These are phyloP conservation scores for Zaprionus davidi DNA, from an alignment of 1,140 invertebrate genomes.

Conservation along the genomic window DNA sequence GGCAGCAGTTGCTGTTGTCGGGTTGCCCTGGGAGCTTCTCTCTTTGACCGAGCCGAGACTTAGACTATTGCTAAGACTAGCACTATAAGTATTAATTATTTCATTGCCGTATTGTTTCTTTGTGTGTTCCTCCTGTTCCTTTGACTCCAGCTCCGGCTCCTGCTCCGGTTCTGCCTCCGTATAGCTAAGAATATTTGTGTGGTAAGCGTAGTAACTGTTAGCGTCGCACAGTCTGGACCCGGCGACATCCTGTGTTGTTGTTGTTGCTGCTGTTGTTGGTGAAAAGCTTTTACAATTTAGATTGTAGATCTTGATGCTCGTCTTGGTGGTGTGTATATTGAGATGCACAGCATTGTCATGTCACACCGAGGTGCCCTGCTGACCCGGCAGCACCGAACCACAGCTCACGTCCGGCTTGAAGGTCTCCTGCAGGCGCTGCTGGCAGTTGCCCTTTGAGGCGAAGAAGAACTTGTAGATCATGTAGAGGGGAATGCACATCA, in stretches of 20 bases:
- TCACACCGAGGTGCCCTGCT: slow-evolving; percentile 84
- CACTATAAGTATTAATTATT: slow-evolving; percentile 52
- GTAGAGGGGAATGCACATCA: slow-evolving; percentile 95
- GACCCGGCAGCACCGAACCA: slow-evolving; percentile 78
- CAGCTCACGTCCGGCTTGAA: slow-evolving; percentile 70
- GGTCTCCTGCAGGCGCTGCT: slow-evolving; percentile 60
- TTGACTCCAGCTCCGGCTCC: slow-evolving; percentile 9
- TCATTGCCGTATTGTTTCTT: slow-evolving; percentile 56
- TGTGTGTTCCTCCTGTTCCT: slow-evolving; percentile 20
- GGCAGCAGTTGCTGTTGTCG: slow-evolving; percentile 65
- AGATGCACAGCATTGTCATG: slow-evolving; percentile 78
- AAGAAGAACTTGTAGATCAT: slow-evolving; percentile 91
- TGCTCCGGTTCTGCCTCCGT: slow-evolving; percentile 28
- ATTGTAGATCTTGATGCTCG: slow-evolving; percentile 65
- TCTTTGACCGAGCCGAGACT: slow-evolving; percentile 66
- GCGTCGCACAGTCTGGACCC: slow-evolving; percentile 41
- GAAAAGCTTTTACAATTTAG: slow-evolving; percentile 74
- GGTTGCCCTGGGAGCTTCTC: slow-evolving; percentile 37
- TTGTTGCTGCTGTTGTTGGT: slow-evolving; percentile 72
- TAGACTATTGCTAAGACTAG: slow-evolving; percentile 69
- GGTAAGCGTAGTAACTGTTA: slow-evolving; percentile 72
- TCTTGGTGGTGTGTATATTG: slow-evolving; percentile 68
- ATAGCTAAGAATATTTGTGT: slow-evolving; percentile 78
- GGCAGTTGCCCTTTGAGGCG: slow-evolving; percentile 88
- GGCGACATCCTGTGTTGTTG: slow-evolving; percentile 23